phyloP scores from a whole-genome alignment of 2,113 vertebrate species.

The Chaenocephalus aceratus region DNA sequence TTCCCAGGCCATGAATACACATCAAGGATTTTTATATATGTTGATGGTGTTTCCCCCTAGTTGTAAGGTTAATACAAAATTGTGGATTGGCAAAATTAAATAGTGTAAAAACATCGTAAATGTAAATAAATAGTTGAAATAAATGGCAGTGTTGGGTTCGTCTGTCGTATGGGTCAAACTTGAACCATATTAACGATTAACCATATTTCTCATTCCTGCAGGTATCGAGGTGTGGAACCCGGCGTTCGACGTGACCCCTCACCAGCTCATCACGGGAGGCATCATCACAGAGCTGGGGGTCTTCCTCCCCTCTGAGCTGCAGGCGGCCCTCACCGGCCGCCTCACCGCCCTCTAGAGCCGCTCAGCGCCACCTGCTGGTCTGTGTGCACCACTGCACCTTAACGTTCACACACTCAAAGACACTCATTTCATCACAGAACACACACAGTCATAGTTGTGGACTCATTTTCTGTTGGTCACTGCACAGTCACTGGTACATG shows the following conservation, averaged over 20 bases:
- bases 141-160: not conserved
- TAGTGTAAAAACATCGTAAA: not conserved
- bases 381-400: constrained; percentile 69
- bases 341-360: constrained; percentile 85
- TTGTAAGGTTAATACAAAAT: too few species aligned
- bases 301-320: constrained; percentile 89
- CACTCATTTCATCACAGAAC: constrained; percentile 53
- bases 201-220: constrained; percentile 50
- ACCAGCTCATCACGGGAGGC: constrained; percentile 92
- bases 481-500: constrained; percentile 49
- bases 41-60: too few species aligned
- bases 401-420: constrained; percentile 45
- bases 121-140: not conserved
- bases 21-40: too few species aligned
- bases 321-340: constrained; percentile 85
- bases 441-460: constrained; percentile 34
- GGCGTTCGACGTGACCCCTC: constrained; percentile 92
- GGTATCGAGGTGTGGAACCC: constrained; percentile 94
- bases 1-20: too few species aligned
- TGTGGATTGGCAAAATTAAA: too few species aligned
- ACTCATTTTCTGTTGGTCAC: constrained; percentile 43
- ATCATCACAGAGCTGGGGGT: constrained; percentile 93
- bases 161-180: not conserved
- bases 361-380: constrained; percentile 54
- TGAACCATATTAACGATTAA: not conserved